phyloP scores from a whole-genome alignment of 2,797 vertebrate genomes.

The Syndactyla subalaris region DNA sequence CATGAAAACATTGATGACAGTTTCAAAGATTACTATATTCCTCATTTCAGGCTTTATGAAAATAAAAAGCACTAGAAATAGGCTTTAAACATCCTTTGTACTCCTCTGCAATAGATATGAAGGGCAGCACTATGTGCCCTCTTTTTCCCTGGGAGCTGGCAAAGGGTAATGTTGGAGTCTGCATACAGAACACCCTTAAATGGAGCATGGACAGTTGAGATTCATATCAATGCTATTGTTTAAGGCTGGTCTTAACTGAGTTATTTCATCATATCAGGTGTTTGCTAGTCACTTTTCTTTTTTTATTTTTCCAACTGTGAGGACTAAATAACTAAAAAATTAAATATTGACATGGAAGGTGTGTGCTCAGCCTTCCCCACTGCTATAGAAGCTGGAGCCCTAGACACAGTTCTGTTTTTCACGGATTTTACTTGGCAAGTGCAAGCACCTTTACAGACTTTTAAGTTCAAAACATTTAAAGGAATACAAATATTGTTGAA shows the following conservation, averaged over 20 bases:
- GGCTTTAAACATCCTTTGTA: background rate
- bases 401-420: background rate
- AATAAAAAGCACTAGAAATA: background rate
- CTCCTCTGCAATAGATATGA: background rate
- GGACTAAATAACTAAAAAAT: background rate
- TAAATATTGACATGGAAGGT: background rate
- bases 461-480: background rate
- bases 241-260: background rate
- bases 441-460: background rate
- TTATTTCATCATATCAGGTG: background rate
- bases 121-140: background rate
- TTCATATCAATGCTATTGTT: background rate
- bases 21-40: background rate
- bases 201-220: background rate
- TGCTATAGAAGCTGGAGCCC: background rate
- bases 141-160: background rate
- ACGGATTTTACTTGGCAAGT: background rate
- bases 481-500: background rate
- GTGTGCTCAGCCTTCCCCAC: background rate
- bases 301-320: background rate
- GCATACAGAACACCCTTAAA: background rate
- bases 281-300: background rate
- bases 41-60: background rate
- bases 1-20: background rate
- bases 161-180: background rate